Evolutionary conservation across 2,888 invertebrate species (phyloP).

Genomic region (Cheiracanthium punctorium): DNA sequence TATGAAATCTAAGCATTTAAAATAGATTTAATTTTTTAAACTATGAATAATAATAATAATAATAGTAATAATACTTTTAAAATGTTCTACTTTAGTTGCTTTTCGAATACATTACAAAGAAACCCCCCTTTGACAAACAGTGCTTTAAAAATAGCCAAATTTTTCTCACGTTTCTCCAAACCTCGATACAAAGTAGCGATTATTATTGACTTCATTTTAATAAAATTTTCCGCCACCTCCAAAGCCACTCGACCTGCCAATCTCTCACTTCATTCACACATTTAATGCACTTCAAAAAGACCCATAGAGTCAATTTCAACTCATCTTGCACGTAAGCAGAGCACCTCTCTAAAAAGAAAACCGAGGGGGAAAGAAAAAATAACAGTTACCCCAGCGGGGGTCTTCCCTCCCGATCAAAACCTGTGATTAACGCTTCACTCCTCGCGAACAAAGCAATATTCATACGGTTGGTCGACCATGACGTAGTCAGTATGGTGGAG

Average conservation of each 20-base stretch:
- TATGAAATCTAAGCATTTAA: no score
- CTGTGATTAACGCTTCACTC: constrained; percentile 42
- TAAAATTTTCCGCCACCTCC: neutral
- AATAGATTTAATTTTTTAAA: no score
- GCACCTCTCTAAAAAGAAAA: neutral
- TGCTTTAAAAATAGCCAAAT: no score
- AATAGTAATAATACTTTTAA: no score
- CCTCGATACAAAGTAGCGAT: neutral
- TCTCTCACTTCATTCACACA: neutral
- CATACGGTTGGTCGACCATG: constrained; percentile 51
- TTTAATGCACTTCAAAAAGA: constrained; percentile 4
- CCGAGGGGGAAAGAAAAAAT: neutral
- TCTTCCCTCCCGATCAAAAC: constrained; percentile 31
- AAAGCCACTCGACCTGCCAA: neutral
- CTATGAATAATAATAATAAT: no score
- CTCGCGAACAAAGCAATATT: constrained; percentile 45
- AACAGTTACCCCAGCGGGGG: neutral
- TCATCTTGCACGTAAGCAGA: neutral
- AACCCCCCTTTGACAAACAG: no score
- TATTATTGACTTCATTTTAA: neutral
- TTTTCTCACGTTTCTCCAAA: neutral
- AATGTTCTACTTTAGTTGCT: no score
- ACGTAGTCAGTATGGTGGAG: constrained; percentile 7
- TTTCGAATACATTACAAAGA: no score
- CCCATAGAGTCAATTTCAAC: neutral